phyloP scores from a whole-genome alignment of 35 echinoderm and acorn worm species.

The Eucidaris tribuloides region DNA sequence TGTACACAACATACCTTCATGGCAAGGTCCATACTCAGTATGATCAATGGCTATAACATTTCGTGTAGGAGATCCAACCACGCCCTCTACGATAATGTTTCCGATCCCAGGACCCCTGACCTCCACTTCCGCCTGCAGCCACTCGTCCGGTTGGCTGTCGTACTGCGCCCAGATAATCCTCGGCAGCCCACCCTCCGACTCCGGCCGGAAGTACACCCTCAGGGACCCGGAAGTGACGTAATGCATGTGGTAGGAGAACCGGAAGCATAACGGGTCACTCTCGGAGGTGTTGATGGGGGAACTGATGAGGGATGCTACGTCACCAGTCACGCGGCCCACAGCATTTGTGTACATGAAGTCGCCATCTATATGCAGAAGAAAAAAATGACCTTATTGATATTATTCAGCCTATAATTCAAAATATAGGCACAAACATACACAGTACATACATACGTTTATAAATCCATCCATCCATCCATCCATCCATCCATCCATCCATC shows the following conservation, averaged over 20 bases:
- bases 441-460: no score
- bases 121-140: neutral
- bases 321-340: neutral
- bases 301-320: neutral
- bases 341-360: neutral
- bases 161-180: neutral
- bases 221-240: neutral
- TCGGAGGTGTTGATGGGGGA: neutral
- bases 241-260: conserved; percentile 7
- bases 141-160: neutral
- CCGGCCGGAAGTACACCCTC: neutral
- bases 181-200: neutral
- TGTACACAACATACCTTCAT: no score
- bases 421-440: no score
- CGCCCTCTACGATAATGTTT: neutral
- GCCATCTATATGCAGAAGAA: no score
- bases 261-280: neutral
- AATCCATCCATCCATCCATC: no score
- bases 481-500: no score
- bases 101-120: neutral
- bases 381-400: no score
- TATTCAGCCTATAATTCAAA: no score
- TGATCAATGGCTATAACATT: neutral
- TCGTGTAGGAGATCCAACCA: neutral
- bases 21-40: neutral